Evolutionary conservation across 1,140 invertebrate genomes (phyloP).

Genomic region (Oreohelix idahoensis): DNA sequence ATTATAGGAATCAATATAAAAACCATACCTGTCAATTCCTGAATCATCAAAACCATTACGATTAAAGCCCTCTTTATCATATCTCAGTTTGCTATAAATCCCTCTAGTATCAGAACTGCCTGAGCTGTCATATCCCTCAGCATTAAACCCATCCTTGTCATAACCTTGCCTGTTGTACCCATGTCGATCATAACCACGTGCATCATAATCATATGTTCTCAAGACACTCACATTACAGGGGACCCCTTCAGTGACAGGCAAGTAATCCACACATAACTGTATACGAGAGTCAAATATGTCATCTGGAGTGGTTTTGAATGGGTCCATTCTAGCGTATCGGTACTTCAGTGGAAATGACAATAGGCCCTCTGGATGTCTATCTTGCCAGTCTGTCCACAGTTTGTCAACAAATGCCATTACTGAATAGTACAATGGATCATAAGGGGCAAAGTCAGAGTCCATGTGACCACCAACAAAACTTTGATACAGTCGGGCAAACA

Average conservation of each 20-base stretch:
- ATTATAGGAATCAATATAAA: constrained; percentile 60
- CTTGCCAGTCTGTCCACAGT: constrained; percentile 63
- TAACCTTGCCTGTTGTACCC: constrained; percentile 58
- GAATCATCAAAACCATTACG: constrained; percentile 58
- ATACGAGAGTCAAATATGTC: constrained; percentile 55
- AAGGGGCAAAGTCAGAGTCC: constrained; percentile 55
- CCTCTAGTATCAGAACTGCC: constrained; percentile 53
- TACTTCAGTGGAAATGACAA: constrained; percentile 49
- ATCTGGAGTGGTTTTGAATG: constrained; percentile 60
- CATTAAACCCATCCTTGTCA: constrained; percentile 57
- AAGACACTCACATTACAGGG: constrained; percentile 53
- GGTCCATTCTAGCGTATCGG: constrained; percentile 56
- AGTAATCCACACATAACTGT: constrained; percentile 64
- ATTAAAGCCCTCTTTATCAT: constrained; percentile 57
- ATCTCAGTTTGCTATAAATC: constrained; percentile 54
- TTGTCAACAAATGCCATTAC: constrained; percentile 62
- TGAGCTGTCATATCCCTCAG: constrained; percentile 49
- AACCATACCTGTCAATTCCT: constrained; percentile 60
- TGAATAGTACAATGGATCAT: constrained; percentile 64
- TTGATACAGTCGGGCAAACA: constrained; percentile 53
- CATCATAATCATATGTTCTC: constrained; percentile 49
- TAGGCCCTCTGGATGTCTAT: constrained; percentile 48
- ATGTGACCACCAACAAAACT: constrained; percentile 64
- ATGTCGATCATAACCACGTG: constrained; percentile 59
- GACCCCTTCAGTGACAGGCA: constrained; percentile 54